phyloP scores from a whole-genome alignment of 2,797 vertebrate genomes.

The Spondyliosoma cantharus region DNA sequence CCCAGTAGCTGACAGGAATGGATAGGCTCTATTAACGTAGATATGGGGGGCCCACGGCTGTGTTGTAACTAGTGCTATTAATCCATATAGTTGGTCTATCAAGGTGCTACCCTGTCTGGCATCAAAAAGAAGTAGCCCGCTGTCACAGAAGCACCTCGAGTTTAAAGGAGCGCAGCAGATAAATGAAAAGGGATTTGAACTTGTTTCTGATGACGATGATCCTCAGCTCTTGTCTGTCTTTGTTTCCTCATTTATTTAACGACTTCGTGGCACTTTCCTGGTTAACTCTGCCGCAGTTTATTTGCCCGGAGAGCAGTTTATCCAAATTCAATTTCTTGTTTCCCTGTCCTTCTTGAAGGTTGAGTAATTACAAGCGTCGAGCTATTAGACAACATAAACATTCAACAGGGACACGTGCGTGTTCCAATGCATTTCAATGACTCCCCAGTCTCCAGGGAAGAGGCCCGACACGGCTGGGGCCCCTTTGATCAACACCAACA shows the following conservation, averaged over 20 bases:
- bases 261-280: not conserved
- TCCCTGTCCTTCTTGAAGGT: slow-evolving; percentile 35
- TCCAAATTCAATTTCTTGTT: slow-evolving; percentile 23
- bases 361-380: slow-evolving; percentile 41
- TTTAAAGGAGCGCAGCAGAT: slow-evolving; percentile 67
- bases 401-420: slow-evolving; percentile 55
- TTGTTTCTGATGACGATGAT: slow-evolving; percentile 5
- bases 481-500: slow-evolving; percentile 82
- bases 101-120: slow-evolving; percentile 72
- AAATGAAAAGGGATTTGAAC: slow-evolving; percentile 44
- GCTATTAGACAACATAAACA: slow-evolving; percentile 64
- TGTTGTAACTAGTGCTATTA: slow-evolving; percentile 87
- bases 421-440: slow-evolving; percentile 72
- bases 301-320: not conserved
- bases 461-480: slow-evolving; percentile 59
- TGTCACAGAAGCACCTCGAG: slow-evolving; percentile 65
- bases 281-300: not conserved
- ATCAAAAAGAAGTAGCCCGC: slow-evolving; percentile 72
- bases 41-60: slow-evolving; percentile 81
- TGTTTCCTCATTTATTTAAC: slow-evolving; percentile 11
- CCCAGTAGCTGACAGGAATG: slow-evolving; percentile 87
- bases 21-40: slow-evolving; percentile 87
- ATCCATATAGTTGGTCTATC: slow-evolving; percentile 87
- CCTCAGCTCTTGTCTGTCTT: slow-evolving; percentile 11
- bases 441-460: slow-evolving; percentile 60